Evolutionary conservation across 1,140 invertebrate species (phyloP), one percentile per base, ranked within the genome.

Genomic region (Nasonia vitripennis): DNA sequence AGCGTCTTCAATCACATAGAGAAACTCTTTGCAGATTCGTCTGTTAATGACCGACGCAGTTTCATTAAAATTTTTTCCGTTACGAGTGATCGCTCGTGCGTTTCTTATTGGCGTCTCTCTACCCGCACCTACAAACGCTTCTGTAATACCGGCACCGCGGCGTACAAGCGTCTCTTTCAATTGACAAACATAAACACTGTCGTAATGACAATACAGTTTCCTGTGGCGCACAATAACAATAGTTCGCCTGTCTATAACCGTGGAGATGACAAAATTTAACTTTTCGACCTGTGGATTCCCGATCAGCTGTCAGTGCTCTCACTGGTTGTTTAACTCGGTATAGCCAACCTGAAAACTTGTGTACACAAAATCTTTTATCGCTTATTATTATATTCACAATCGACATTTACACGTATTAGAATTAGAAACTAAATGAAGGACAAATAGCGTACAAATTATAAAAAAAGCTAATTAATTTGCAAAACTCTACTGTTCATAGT

Each of bases 1-100:
- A 62, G 55, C 7, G 20, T 62, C 17, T 62, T 20, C 4, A 62
- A 20, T 62, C 55, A n/a, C 55, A 62, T 62, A n/a, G 20, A 62
- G 20, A n/a, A 62, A n/a, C 17, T 20, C 55, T 14, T 62, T 62
- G 55, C 4, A 20, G 1, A 62, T 20, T 7, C 20, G 4, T 9
- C 55, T n/a, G 6, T 62, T n/a, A 62, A 62, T 62, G 17, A n/a
- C 17, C 20, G n/a, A 62, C 55, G 31, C 23, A 81, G 11, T 68
- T 77, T n/a, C 73, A 83, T 83, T 67, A 17, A 78, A 78, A 78
- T 27, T 62, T 62, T 34, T 62, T 67, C 23, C 31, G 81, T 77
- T 45, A 77, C 51, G 10, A 23, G 31, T 77, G 6, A 31, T 7
- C 9, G 75, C 6, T 71, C 17, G 20, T 23, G 7, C 51, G 23